phyloP scores from a whole-genome alignment of 2,113 vertebrate species.

The Sturnus vulgaris region DNA sequence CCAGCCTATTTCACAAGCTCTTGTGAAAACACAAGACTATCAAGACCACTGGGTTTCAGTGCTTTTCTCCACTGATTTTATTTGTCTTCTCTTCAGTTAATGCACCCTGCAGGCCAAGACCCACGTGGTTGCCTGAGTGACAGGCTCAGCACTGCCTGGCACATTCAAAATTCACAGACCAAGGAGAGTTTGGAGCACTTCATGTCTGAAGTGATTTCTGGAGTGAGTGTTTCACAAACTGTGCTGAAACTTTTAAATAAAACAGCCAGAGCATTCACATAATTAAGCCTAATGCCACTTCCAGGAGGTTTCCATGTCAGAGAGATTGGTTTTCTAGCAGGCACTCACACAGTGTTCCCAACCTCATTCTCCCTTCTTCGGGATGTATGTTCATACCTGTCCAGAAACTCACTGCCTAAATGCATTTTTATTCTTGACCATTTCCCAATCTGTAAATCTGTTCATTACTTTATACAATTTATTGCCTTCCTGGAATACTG shows the following conservation, averaged over 20 bases:
- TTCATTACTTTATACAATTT: background rate
- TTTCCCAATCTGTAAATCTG: conserved; percentile 15
- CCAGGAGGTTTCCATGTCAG: background rate
- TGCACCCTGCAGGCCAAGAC: background rate
- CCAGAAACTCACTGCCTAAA: conserved; percentile 9
- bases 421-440: conserved; percentile 2
- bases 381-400: background rate
- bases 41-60: background rate
- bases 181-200: background rate
- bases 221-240: background rate
- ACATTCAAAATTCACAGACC: background rate
- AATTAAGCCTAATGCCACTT: background rate
- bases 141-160: background rate
- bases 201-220: background rate
- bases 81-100: background rate
- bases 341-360: background rate
- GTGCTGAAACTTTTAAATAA: background rate
- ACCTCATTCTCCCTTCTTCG: background rate
- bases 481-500: background rate
- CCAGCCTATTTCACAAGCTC: background rate
- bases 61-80: background rate
- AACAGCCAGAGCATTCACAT: background rate
- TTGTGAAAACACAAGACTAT: background rate
- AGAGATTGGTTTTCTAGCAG: background rate
- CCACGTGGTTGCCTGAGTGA: background rate